phyloP scores from a whole-genome alignment of 2,888 invertebrate genomes.

The Dicyrtomina minuta region DNA sequence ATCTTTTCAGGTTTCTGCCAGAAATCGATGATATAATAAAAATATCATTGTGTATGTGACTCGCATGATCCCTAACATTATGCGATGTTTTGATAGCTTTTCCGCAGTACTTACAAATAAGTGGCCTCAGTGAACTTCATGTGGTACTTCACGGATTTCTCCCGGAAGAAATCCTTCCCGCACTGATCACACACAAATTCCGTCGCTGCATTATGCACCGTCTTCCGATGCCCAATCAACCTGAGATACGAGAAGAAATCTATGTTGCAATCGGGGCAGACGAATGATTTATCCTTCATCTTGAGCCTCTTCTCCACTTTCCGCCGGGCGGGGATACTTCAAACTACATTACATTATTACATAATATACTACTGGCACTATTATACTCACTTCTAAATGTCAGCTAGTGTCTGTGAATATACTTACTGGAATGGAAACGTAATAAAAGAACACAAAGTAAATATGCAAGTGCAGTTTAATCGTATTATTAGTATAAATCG shows the following conservation, averaged over 20 bases:
- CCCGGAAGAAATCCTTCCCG: conserved; percentile 10
- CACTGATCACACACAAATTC: conserved; percentile 22
- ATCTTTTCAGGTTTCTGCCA: no score
- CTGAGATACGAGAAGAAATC: conserved; percentile 11
- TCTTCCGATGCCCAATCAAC: background rate
- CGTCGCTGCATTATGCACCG: background rate
- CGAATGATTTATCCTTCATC: background rate
- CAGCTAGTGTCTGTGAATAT: no score
- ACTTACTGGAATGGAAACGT: no score
- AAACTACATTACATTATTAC: no score
- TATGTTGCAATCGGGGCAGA: conserved; percentile 10
- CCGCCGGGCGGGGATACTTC: background rate
- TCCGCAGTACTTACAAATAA: conserved; percentile 22
- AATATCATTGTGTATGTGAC: conserved; percentile 16
- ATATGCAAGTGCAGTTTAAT: no score
- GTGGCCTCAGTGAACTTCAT: background rate
- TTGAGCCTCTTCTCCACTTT: background rate
- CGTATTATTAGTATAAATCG: no score
- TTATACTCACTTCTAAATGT: no score
- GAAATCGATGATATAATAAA: no score
- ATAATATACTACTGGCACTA: no score
- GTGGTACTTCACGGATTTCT: background rate
- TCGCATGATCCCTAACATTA: conserved; percentile 21
- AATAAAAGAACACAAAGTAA: no score
- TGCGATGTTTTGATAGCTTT: background rate